Percentiles rank a stretch among this genome's conserved stretches.
These are phyloP conservation scores for Trissonchulus sp. DNA, from an alignment of 2,888 invertebrate species.

Conservation along the genomic window DNA sequence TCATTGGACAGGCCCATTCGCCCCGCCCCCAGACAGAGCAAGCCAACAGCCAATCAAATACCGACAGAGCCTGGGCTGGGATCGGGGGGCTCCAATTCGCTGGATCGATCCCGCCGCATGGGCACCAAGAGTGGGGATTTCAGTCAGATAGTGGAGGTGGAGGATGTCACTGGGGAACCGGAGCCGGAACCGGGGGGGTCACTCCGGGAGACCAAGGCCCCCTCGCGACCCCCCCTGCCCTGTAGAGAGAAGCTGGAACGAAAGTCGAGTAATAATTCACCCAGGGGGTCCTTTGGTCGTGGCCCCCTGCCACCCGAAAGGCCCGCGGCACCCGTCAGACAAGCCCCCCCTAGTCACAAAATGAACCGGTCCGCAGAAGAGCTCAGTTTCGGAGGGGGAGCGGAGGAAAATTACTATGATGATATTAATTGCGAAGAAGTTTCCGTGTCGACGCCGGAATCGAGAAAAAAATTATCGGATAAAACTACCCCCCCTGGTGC, in stretches of 20 bases:
- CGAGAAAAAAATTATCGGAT: no score
- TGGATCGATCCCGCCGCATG: not conserved
- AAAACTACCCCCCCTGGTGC: no score
- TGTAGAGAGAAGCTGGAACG: not conserved
- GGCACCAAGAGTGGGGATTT: constrained; percentile 4
- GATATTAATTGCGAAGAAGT: not conserved
- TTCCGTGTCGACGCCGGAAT: not conserved
- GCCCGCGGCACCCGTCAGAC: not conserved
- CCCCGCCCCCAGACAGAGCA: not conserved
- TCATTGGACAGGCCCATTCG: constrained; percentile 2
- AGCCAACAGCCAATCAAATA: not conserved
- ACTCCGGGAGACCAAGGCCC: not conserved
- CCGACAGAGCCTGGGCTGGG: not conserved
- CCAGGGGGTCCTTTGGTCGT: not conserved
- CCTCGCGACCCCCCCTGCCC: not conserved
- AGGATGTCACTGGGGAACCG: not conserved
- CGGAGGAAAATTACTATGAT: not conserved
- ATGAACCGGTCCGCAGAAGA: not conserved
- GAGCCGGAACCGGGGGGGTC: not conserved
- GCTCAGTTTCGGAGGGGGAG: no score
- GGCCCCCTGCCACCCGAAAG: not conserved
- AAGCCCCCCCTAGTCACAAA: not conserved
- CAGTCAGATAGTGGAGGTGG: not conserved
- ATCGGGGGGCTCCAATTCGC: not conserved
- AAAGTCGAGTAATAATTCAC: not conserved